Evolutionary conservation across 1,140 invertebrate genomes (phyloP), one percentile per base, ranked within the genome.

Genomic region (Drosophila varians): DNA sequence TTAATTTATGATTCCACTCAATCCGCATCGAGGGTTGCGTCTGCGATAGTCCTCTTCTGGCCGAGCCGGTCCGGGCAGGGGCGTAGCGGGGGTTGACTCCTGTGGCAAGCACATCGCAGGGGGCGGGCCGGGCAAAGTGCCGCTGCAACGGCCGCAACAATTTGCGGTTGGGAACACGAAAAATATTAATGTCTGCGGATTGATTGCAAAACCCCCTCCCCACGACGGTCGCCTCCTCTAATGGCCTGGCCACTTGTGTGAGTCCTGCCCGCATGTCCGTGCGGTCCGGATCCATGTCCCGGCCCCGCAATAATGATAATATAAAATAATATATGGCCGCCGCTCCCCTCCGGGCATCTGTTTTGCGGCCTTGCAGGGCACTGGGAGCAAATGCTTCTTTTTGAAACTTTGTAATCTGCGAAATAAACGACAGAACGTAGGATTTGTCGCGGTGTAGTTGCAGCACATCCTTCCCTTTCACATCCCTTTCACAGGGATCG

Each of bases 1-100:
- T 89, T 89, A 89, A 89, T 90, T 89, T 89, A 89, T 89, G 86
- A 89, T 89, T 89, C 86, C 87, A 79, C 80, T 82, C 76, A 87
- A 87, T 87, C 83, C 83, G 77, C 82, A 87, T 87, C 70, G 82
- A 87, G 82, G 78, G 78, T 84, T 83, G 74, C 58, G 64, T 66
- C 64, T 68, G 64, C 62, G 62, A 66, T 26, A 66, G 60, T 45
- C 60, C 60, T 52, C 62, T 45, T 25, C 36, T 42, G 23, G 18
- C 12, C 53, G 36, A 40, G 31, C 26, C 21, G 23, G 18, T 11
- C 53, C 28, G 46, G 31, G 19, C 21, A 40, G 61, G 26, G 7
- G 53, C 9, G 21, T 6, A 4, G 11, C 21, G 14, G 48, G 47
- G 55, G 42, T 40, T 66, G 68, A 52, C 52, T 64, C 69, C 26